Conservation (phyloP, 2,888 invertebrate species). For the Epinotia bilunana region DNA sequence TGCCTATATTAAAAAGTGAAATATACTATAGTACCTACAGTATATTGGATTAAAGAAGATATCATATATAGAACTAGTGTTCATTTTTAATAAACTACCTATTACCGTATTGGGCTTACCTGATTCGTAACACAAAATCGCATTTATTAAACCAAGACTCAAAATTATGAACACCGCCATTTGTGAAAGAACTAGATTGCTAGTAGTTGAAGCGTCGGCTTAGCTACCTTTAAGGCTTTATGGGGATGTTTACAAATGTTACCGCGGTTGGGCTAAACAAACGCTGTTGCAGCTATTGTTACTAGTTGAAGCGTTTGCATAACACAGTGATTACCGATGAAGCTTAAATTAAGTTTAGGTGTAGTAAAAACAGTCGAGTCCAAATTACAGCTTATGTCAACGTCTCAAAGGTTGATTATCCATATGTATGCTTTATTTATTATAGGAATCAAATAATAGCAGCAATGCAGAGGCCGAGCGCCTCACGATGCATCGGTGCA, state of each 20-base stretch:
- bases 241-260: constrained; percentile 52
- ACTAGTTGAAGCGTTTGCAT: constrained; percentile 53
- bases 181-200: constrained; percentile 49
- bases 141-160: constrained; percentile 52
- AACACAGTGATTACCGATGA: constrained; percentile 48
- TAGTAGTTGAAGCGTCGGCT: constrained; percentile 45
- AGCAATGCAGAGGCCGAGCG: constrained; percentile 89
- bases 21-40: too few species aligned
- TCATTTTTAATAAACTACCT: too few species aligned
- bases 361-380: neutral
- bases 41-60: too few species aligned
- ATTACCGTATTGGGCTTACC: constrained; percentile 70
- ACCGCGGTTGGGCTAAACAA: constrained; percentile 57
- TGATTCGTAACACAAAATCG: constrained; percentile 59
- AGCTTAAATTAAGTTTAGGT: constrained; percentile 19
- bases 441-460: constrained; percentile 72
- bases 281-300: constrained; percentile 56
- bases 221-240: constrained; percentile 23
- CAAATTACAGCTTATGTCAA: neutral
- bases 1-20: too few species aligned
- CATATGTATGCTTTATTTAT: constrained; percentile 42
- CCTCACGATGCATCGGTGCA: constrained; percentile 94
- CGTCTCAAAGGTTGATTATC: neutral
- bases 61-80: too few species aligned
- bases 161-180: constrained; percentile 54